These are phyloP conservation scores for Nymphalis c-album DNA, from an alignment of 2,888 invertebrate species.

Conservation along the genomic window DNA sequence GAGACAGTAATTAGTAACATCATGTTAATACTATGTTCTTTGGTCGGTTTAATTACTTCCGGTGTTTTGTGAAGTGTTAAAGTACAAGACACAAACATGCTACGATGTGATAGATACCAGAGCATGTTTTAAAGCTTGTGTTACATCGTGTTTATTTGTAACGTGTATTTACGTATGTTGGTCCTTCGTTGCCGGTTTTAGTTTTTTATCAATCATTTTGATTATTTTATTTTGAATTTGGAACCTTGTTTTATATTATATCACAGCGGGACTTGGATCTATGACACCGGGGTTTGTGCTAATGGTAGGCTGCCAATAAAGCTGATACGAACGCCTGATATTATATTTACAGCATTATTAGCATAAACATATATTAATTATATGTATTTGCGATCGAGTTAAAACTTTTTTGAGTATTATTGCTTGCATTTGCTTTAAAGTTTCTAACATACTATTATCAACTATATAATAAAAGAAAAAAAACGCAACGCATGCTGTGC, in stretches of 20 bases:
- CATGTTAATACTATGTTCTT: conserved; percentile 31
- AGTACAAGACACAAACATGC: conserved; percentile 16
- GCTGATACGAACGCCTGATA: too few species aligned
- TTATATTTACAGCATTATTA: too few species aligned
- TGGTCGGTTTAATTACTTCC: conserved; percentile 35
- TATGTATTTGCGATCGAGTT: too few species aligned
- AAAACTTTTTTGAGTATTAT: too few species aligned
- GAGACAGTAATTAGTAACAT: conserved; percentile 36
- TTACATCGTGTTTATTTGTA: conserved; percentile 14
- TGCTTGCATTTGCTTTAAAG: too few species aligned
- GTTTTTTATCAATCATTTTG: neutral
- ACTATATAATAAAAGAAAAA: too few species aligned
- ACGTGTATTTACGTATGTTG: neutral
- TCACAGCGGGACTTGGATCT: neutral
- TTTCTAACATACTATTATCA: too few species aligned
- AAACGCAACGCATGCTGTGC: too few species aligned
- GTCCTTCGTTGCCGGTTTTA: neutral
- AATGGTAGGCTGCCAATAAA: neutral
- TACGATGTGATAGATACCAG: conserved; percentile 27
- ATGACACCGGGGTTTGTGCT: neutral
- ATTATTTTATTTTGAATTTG: neutral
- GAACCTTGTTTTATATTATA: neutral
- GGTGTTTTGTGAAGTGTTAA: conserved; percentile 34
- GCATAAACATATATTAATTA: too few species aligned
- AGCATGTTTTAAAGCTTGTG: conserved; percentile 19